Percentiles rank a stretch among this genome's conserved stretches.
These are phyloP conservation scores for Heptranchias perlo DNA, from an alignment of 2,113 vertebrate genomes.

Conservation along the genomic window DNA sequence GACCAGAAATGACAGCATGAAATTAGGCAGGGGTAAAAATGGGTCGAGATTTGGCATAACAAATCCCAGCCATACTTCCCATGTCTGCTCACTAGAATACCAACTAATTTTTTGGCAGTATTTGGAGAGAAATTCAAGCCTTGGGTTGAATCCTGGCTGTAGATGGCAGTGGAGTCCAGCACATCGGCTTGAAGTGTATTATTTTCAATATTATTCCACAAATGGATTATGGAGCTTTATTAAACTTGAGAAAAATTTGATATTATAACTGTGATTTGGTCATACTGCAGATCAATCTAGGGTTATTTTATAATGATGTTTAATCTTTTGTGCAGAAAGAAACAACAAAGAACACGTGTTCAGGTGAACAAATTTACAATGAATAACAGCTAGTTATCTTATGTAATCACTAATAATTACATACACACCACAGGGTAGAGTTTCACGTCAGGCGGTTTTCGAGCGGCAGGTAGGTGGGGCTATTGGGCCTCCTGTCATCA, in stretches of 20 bases:
- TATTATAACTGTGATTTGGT: not conserved
- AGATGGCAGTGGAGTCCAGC: not conserved
- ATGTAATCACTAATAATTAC: not conserved
- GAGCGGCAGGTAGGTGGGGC: not conserved
- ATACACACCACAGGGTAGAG: not conserved
- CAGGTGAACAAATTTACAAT: not conserved
- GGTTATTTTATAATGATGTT: no score
- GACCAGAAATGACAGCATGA: not conserved
- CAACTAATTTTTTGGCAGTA: not conserved
- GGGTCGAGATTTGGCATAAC: not conserved
- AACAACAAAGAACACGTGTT: not conserved
- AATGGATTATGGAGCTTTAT: not conserved
- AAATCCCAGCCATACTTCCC: not conserved
- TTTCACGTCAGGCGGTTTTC: not conserved
- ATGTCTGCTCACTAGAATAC: not conserved
- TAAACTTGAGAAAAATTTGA: not conserved
- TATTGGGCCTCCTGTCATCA: not conserved
- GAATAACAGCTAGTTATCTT: not conserved
- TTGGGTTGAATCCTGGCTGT: not conserved
- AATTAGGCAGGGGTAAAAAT: not conserved
- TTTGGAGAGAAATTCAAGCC: not conserved
- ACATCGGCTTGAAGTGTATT: no score
- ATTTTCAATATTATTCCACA: no score
- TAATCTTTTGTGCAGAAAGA: not conserved
- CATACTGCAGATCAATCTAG: not conserved